Evolutionary conservation across 2,888 invertebrate species (phyloP).

Genomic region (Cancer borealis): DNA sequence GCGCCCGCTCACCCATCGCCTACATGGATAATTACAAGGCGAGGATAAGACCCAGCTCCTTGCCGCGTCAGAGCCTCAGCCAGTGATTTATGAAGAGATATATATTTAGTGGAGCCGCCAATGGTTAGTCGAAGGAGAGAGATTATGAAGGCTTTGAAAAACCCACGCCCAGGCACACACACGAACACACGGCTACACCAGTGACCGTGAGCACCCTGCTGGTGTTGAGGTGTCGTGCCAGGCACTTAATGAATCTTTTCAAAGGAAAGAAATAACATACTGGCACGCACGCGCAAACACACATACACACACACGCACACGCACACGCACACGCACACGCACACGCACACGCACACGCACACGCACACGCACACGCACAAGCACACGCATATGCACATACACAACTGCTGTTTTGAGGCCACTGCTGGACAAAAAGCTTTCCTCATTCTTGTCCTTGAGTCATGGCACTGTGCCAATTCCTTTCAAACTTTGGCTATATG

Average conservation of each 20-base stretch:
- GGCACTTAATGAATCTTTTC: not conserved
- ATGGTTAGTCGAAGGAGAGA: not conserved
- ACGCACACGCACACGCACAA: not conserved
- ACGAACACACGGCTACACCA: not conserved
- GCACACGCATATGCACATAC: no score
- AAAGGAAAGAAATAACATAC: not conserved
- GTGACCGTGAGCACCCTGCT: not conserved
- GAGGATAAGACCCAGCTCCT: slow-evolving; percentile 37
- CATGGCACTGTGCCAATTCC: not conserved
- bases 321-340: not conserved
- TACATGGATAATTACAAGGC: not conserved
- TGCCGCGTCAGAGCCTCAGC: slow-evolving; percentile 1
- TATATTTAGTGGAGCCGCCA: not conserved
- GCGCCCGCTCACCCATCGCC: not conserved
- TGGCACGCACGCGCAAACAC: not conserved
- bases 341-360: not conserved
- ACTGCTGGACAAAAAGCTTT: not conserved
- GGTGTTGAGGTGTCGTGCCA: not conserved
- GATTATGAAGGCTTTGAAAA: not conserved
- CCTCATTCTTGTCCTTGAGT: not conserved
- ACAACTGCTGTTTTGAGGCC: not conserved
- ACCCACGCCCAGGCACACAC: not conserved
- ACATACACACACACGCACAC: not conserved
- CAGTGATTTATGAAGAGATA: slow-evolving; percentile 16
- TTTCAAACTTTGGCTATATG: not conserved